Base-by-base conservation (phyloP, 2,113 vertebrate genomes). In the Phalacrocorax brasilianus region DNA sequence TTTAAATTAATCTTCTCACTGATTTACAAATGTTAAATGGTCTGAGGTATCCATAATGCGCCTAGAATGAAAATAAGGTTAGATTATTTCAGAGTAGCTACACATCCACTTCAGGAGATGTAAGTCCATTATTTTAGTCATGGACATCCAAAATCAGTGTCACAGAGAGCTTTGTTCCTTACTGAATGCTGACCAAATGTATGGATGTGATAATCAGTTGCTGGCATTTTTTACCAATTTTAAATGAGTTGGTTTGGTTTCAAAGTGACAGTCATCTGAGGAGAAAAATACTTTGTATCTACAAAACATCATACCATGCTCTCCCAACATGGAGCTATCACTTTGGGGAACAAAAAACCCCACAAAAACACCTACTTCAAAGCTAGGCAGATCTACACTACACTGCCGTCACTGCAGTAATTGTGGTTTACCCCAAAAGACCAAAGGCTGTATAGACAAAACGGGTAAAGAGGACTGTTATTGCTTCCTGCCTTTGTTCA, bases 1-100 rank as follows among this genome's bases (percentile, higher is more conserved):
- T 93, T 90, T 80, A 70, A 82, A 72, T 89, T 10, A 95, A 80
- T 38, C 71, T 85, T 80, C 63, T 82, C 47, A 50, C 55, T 89
- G 59, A 96, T 67, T 94, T 96, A 92, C 85, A 92, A 91, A 78
- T 38, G 24, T 78, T 45, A 65, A 85, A 81, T 63, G 44, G 50
- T 59, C 42, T 93, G 70, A 89, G 28, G 73, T 47, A 33, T 18
- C 65, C 55, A 32, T 4, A 17, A 33, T 56, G 27, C 75, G 66
- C 55, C 40, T 76, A 71, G 42, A 90, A 77, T 77, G 32, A 87
- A 89, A 94, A 95, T 52, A 80, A 72, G 50, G 63, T 89, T 79
- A 74, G 42, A 86, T 73, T 72, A 27, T 62, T 92, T 56, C 53
- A 74, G 45, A 73, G 53, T 50, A 89, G 45, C 24, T 82, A 67